Conservation (phyloP, 2,113 vertebrate species). For the Meriones unguiculatus region DNA sequence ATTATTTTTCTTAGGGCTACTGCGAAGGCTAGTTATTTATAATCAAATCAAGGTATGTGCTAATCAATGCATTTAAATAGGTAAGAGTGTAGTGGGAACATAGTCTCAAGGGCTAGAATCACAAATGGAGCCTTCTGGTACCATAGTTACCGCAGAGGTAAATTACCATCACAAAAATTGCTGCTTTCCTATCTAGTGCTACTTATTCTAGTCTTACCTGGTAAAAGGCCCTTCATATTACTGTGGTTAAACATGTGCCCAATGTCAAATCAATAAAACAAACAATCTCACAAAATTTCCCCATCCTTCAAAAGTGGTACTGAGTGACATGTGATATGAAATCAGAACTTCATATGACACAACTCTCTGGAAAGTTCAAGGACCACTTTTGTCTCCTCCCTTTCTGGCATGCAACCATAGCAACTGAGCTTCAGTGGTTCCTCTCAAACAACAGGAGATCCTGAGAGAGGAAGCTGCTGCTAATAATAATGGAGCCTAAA, state of each 20-base stretch:
- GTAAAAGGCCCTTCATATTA: background rate
- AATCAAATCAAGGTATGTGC: background rate
- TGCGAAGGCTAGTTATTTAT: background rate
- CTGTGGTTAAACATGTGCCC: background rate
- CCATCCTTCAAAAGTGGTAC: background rate
- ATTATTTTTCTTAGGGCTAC: background rate
- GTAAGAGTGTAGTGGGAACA: background rate
- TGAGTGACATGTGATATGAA: background rate
- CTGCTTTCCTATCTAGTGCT: background rate
- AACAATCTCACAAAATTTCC: background rate
- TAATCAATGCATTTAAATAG: background rate
- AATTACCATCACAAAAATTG: background rate
- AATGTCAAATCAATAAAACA: background rate
- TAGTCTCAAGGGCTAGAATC: background rate
- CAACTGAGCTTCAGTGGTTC: background rate
- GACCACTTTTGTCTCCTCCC: background rate
- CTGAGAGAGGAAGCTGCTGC: background rate
- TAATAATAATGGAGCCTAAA: background rate
- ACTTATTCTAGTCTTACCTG: background rate
- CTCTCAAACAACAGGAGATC: conserved; percentile 8
- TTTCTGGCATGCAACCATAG: background rate
- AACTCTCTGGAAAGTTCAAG: background rate
- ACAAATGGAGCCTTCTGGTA: background rate
- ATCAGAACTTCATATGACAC: background rate
- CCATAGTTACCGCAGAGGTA: background rate